Base-by-base conservation (phyloP, 2,113 vertebrate genomes). In the Semicossyphus pulcher region DNA sequence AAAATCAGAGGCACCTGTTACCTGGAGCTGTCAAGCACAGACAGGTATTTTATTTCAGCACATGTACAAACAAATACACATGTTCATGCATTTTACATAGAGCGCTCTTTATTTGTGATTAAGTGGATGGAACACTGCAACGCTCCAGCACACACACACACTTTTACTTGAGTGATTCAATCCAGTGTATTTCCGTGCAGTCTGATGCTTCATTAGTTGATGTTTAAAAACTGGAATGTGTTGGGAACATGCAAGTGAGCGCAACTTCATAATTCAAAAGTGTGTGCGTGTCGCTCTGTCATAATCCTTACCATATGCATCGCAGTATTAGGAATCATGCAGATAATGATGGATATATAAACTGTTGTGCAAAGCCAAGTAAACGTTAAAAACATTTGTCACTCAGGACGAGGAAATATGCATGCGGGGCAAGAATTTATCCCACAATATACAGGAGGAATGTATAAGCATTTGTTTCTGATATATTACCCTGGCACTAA, bases 1-100 rank as follows among this genome's bases (percentile, higher is more conserved):
- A 72, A 83, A 73, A 23, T 72, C 52, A 72, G 53, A 63, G 64
- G 78, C 86, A 93, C 86, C 87, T 92, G 81, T n/a, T n/a, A n/a
- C n/a, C n/a, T n/a, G n/a, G n/a, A n/a, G n/a, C 83, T 84, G 68
- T 87, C 74, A 66, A 68, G 66, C 48, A 75, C 29, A 71, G 37
- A 82, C 59, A 81, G 79, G 53, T 83, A 26, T 39, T 82, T 63
- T 49, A 29, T 42, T 63, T 53, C 34, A 42, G 8, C 74, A 67
- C 44, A 59, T 52, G 34, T 15, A 48, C n/a, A 68, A 45, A 12
- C 62, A 57, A 28, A n/a, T 16, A 51, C 41, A 65, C 26, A 20
- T 37, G 39, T 32, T 18, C 16, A 37, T 73, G 58, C 36, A 45
- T 23, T 26, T 18, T 39, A 59, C 18, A 3, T 16, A 6, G 61